phyloP scores from a whole-genome alignment of 2,888 invertebrate species.

The Pyralis farinalis region DNA sequence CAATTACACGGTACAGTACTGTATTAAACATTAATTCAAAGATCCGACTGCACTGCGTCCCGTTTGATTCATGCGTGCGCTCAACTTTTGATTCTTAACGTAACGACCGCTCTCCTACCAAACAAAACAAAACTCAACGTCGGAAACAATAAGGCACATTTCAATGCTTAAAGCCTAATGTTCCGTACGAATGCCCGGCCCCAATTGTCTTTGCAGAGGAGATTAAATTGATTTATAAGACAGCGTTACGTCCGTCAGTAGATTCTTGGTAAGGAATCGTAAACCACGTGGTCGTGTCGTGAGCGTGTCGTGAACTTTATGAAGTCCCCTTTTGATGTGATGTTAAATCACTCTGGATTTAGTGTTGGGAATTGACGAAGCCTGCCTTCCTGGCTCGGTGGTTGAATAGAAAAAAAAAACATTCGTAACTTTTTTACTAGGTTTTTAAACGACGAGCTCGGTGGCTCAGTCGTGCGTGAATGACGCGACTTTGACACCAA shows the following conservation, averaged over 20 bases:
- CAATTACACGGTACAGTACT: conserved; percentile 62
- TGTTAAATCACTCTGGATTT: conserved; percentile 39
- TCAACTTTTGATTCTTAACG: conserved; percentile 20
- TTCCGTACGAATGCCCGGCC: conserved; percentile 29
- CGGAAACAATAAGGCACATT: conserved; percentile 10
- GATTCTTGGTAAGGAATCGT: conserved; percentile 59
- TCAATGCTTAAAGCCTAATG: conserved; percentile 11
- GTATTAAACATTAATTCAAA: conserved; percentile 48
- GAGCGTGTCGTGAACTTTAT: conserved; percentile 43
- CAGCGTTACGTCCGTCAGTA: conserved; percentile 56
- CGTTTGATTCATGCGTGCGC: conserved; percentile 56
- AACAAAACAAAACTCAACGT: conserved; percentile 20
- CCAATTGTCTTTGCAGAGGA: conserved; percentile 65
- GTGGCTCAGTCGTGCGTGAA: no score
- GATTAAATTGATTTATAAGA: conserved; percentile 74
- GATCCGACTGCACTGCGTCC: conserved; percentile 31
- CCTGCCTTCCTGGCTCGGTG: neutral
- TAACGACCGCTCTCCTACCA: conserved; percentile 20
- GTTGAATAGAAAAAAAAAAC: no score
- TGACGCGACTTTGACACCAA: no score
- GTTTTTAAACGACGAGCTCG: no score
- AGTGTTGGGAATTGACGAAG: neutral
- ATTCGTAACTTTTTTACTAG: no score
- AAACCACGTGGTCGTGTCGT: conserved; percentile 42
- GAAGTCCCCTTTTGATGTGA: conserved; percentile 56